Evolutionary conservation across 2,888 invertebrate genomes (phyloP).

Genomic region (Rotaria macrura): DNA sequence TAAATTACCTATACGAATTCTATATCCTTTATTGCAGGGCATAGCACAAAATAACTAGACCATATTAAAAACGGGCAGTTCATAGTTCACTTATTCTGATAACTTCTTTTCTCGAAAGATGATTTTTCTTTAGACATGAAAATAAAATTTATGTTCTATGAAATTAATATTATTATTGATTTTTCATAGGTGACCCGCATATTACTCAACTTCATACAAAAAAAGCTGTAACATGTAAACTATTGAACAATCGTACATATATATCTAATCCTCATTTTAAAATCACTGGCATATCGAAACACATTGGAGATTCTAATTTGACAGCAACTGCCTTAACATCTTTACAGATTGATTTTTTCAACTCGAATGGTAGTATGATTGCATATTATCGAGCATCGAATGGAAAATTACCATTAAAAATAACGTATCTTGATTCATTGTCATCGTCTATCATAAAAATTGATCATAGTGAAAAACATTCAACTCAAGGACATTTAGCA

Average conservation of each 20-base stretch:
- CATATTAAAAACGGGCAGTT: too few species aligned
- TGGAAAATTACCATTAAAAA: background rate
- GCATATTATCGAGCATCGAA: background rate
- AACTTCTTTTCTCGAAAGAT: too few species aligned
- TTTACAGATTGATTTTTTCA: background rate
- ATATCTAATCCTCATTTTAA: conserved; percentile 1
- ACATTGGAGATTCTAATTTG: background rate
- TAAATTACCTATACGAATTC: too few species aligned
- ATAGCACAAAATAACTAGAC: too few species aligned
- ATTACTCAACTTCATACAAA: background rate
- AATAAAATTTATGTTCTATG: too few species aligned
- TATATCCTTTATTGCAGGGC: too few species aligned
- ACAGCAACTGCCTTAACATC: background rate
- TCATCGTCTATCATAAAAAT: background rate
- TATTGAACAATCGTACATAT: background rate
- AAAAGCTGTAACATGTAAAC: background rate
- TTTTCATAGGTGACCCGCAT: background rate
- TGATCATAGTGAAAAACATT: background rate
- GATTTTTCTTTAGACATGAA: too few species aligned
- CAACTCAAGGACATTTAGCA: background rate
- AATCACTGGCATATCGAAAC: background rate
- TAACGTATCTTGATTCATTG: background rate
- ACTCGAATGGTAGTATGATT: background rate
- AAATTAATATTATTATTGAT: too few species aligned
- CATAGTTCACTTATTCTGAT: too few species aligned